These are phyloP conservation scores for Nasua narica DNA, from an alignment of 2,797 vertebrate species.

Conservation along the genomic window DNA sequence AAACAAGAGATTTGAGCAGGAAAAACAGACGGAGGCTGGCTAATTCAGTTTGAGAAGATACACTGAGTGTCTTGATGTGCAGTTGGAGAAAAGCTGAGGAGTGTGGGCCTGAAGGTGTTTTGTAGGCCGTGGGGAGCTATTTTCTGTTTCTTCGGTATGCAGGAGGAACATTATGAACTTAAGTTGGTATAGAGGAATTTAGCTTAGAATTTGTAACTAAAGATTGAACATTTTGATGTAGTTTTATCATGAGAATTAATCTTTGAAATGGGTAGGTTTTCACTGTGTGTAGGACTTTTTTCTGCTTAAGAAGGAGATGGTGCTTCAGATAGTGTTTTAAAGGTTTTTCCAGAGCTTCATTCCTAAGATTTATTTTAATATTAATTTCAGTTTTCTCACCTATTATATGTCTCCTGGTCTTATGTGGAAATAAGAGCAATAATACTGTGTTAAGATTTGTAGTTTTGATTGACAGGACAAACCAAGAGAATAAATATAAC, in stretches of 20 bases:
- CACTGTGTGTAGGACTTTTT: not conserved
- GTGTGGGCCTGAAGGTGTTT: not conserved
- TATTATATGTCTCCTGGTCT: not conserved
- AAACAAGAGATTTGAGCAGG: not conserved
- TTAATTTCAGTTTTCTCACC: not conserved
- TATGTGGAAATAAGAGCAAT: not conserved
- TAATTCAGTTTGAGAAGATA: not conserved
- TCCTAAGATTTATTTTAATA: not conserved
- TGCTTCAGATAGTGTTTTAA: not conserved
- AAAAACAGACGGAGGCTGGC: not conserved
- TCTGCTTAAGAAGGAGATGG: not conserved
- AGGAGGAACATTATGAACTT: not conserved
- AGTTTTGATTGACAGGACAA: not conserved
- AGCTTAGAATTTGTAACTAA: not conserved
- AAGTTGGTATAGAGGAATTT: not conserved
- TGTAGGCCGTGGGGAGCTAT: not conserved
- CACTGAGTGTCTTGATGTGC: not conserved
- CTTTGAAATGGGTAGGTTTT: conserved; percentile 2
- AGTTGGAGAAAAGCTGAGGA: not conserved
- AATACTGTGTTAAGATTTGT: not conserved
- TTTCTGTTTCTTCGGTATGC: not conserved
- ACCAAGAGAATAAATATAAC: not conserved
- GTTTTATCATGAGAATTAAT: not conserved
- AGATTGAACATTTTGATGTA: not conserved
- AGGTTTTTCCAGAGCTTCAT: not conserved